Evolutionary conservation across 2,113 vertebrate species (phyloP).

Genomic region (Oncorhynchus kisutch): DNA sequence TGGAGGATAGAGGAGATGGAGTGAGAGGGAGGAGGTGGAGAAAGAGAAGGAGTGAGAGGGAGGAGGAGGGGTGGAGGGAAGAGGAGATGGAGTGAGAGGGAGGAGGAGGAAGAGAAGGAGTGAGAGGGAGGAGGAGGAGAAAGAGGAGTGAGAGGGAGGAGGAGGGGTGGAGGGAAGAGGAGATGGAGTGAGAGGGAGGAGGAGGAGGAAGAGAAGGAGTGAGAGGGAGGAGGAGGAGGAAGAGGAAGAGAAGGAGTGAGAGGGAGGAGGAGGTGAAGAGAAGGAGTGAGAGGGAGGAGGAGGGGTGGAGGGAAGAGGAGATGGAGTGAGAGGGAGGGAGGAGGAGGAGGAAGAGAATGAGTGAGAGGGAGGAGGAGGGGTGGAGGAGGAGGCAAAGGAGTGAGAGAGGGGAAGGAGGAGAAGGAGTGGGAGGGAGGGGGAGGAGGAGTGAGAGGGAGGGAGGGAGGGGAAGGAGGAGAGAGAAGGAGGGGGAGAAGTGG

Average conservation of each 20-base stretch:
- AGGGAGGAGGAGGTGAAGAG: neutral
- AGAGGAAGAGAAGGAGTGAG: neutral
- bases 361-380: too few species aligned
- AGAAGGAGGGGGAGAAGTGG: too few species aligned
- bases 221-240: neutral
- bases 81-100: conserved; percentile 1
- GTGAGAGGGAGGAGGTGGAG: conserved; percentile 29
- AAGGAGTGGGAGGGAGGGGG: too few species aligned
- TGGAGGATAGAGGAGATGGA: neutral
- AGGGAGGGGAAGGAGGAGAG: too few species aligned
- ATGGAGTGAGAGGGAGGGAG: too few species aligned
- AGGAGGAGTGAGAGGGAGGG: too few species aligned
- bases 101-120: neutral
- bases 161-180: neutral
- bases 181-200: neutral
- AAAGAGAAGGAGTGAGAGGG: neutral
- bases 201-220: neutral
- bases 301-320: too few species aligned
- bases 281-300: neutral
- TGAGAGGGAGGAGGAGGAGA: neutral
- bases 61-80: conserved; percentile 11
- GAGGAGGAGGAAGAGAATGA: too few species aligned
- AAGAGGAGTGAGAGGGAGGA: neutral
- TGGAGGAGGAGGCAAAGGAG: too few species aligned
- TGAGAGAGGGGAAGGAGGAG: too few species aligned